phyloP scores from a whole-genome alignment of 2,113 vertebrate genomes.

The Dicentrarchus labrax region DNA sequence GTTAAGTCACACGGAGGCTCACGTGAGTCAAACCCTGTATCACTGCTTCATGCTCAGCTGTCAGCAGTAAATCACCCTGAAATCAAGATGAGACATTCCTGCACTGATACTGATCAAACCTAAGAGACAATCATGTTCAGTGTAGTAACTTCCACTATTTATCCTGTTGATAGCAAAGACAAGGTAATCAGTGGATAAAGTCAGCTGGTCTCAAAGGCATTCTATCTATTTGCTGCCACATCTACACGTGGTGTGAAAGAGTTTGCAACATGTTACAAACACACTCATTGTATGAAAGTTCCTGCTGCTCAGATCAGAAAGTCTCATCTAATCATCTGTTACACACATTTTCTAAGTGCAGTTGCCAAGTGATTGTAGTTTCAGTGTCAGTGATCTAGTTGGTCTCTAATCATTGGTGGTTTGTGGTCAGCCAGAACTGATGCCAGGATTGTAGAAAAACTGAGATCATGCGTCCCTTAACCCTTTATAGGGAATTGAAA shows the following conservation, averaged over 20 bases:
- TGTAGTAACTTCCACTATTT: not conserved
- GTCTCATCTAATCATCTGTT: conserved; percentile 1
- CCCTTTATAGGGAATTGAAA: too few species aligned
- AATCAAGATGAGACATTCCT: conserved; percentile 19
- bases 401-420: too few species aligned
- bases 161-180: conserved; percentile 18
- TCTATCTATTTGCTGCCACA: not conserved
- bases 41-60: not conserved
- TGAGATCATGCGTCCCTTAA: too few species aligned
- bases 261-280: not conserved
- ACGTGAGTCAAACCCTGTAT: not conserved
- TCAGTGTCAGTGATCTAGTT: too few species aligned
- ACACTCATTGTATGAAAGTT: not conserved
- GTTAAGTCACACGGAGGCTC: conserved; percentile 3
- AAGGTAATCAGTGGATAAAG: conserved; percentile 7
- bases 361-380: too few species aligned
- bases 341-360: not conserved
- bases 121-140: not conserved
- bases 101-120: conserved; percentile 46
- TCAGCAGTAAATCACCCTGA: conserved; percentile 1
- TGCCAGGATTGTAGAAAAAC: too few species aligned
- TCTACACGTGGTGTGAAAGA: not conserved
- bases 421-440: too few species aligned
- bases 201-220: not conserved
- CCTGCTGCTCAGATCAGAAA: not conserved